phyloP scores from a whole-genome alignment of 2,797 vertebrate genomes.

The Myotis daubentonii region DNA sequence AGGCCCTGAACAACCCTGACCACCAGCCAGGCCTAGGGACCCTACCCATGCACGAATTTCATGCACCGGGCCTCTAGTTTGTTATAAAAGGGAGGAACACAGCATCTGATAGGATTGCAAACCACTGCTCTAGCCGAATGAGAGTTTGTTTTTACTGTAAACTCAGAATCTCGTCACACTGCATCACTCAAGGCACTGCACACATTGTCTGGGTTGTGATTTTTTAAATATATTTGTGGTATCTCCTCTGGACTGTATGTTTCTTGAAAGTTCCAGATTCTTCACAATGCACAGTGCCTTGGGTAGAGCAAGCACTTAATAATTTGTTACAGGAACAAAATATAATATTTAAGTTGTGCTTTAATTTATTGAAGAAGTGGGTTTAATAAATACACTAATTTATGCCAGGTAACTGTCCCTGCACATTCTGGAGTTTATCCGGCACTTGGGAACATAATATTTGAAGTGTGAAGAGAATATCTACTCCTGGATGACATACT shows the following conservation, averaged over 20 bases:
- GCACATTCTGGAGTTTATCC: not conserved
- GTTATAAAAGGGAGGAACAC: not conserved
- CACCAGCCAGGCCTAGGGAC: too few species aligned
- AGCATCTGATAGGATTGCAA: not conserved
- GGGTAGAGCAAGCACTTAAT: not conserved
- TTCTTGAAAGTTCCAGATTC: conserved; percentile 11
- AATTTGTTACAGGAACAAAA: conserved; percentile 23
- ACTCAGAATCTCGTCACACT: not conserved
- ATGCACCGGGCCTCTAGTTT: not conserved
- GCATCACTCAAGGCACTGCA: not conserved
- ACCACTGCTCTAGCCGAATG: not conserved
- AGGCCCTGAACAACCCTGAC: too few species aligned
- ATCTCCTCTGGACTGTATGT: not conserved
- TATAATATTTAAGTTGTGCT: not conserved
- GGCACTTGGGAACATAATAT: not conserved
- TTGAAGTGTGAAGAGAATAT: conserved; percentile 10
- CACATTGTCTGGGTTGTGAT: not conserved
- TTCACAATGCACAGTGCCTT: not conserved
- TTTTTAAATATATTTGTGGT: not conserved
- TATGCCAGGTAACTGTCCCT: not conserved
- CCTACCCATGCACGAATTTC: too few species aligned
- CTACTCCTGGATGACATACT: not conserved
- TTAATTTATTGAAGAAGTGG: conserved; percentile 1
- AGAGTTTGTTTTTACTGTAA: not conserved
- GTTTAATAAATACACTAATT: not conserved